phyloP scores from a whole-genome alignment of 1,140 invertebrate species.

The Branchinecta lindahli region DNA sequence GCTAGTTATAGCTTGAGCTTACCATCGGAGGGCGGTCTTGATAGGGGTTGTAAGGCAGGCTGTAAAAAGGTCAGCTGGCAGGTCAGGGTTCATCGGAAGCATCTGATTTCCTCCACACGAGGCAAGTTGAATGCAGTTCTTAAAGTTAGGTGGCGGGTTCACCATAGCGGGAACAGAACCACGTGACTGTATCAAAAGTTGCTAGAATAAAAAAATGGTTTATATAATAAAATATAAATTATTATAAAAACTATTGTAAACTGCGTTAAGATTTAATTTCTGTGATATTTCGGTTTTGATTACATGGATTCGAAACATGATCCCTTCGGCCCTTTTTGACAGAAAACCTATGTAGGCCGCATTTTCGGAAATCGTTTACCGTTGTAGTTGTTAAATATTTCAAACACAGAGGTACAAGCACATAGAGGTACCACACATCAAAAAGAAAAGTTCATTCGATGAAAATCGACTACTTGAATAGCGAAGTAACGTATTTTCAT shows the following conservation, averaged over 20 bases:
- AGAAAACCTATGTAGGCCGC: too few species aligned
- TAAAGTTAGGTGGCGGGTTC: slow-evolving; percentile 36
- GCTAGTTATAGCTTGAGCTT: slow-evolving; percentile 18
- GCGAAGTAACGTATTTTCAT: too few species aligned
- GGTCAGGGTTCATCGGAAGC: slow-evolving; percentile 90
- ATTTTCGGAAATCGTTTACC: too few species aligned
- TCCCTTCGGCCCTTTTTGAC: too few species aligned
- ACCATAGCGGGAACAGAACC: slow-evolving; percentile 20
- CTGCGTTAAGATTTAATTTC: too few species aligned
- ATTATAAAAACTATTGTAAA: neutral
- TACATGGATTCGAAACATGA: too few species aligned
- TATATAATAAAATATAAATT: slow-evolving; percentile 13
- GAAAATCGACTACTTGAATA: too few species aligned
- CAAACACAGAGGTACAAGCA: too few species aligned
- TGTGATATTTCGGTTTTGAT: too few species aligned
- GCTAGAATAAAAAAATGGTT: slow-evolving; percentile 19
- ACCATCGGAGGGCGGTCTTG: slow-evolving; percentile 87
- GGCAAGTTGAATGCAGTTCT: slow-evolving; percentile 89
- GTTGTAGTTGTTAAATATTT: too few species aligned
- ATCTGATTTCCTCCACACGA: slow-evolving; percentile 82
- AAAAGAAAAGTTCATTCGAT: too few species aligned
- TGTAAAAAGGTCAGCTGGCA: slow-evolving; percentile 98
- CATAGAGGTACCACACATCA: too few species aligned
- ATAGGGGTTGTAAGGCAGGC: slow-evolving; percentile 95
- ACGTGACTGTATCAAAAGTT: slow-evolving; percentile 25